Percentiles rank a stretch among this genome's conserved stretches.
Evolutionary conservation across 2,113 vertebrate species (phyloP).

Genomic region (Chlorodrepanis virens): DNA sequence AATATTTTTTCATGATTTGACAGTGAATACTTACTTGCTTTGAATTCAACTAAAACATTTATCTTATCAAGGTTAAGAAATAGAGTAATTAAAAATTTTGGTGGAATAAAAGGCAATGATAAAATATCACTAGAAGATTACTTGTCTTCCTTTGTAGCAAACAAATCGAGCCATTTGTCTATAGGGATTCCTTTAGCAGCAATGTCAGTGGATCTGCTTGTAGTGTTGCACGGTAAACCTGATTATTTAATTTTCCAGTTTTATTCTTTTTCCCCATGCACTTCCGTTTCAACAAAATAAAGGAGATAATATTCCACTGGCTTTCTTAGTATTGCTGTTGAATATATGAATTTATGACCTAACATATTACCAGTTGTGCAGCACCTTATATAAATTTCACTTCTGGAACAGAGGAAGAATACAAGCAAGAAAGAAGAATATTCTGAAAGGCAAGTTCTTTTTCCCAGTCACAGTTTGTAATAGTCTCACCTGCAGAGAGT

Average conservation of each 20-base stretch:
- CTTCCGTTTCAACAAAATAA: not conserved
- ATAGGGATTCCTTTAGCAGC: not conserved
- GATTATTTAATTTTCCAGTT: not conserved
- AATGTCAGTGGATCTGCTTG: not conserved
- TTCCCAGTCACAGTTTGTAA: not conserved
- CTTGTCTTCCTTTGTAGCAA: not conserved
- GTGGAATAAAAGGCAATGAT: not conserved
- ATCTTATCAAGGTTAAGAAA: not conserved
- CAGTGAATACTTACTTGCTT: not conserved
- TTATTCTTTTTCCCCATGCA: not conserved
- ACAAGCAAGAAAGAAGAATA: not conserved
- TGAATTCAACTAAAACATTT: not conserved
- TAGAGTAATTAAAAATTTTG: not conserved
- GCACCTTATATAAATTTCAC: not conserved
- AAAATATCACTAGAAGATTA: not conserved
- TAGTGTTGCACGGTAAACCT: rapidly evolving
- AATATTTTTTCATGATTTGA: not conserved
- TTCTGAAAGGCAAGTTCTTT: not conserved
- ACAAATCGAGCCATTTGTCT: not conserved
- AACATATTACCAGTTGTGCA: not conserved
- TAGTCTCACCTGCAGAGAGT: not conserved
- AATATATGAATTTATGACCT: not conserved
- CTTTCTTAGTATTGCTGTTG: not conserved
- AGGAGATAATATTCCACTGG: not conserved
- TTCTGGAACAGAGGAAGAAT: not conserved